A percentile compares a stretch with the other conserved stretches of the same genome.
These are phyloP conservation scores for Drosophila picticornis DNA, from an alignment of 2,888 invertebrate genomes.

Conservation along the genomic window DNA sequence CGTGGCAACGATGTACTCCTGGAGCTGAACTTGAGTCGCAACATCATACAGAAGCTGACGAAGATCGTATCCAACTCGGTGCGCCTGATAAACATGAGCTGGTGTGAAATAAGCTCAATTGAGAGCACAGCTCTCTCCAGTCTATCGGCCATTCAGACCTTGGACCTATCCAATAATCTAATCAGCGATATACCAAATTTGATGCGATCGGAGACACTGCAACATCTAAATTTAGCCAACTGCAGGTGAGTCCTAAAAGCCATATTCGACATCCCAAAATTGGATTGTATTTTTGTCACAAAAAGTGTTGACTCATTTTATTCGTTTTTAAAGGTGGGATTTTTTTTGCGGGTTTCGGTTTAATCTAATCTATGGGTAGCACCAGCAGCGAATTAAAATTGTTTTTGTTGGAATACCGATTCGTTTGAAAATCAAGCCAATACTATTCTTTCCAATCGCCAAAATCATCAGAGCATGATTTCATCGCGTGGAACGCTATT, in stretches of 20 bases:
- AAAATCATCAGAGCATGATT: neutral
- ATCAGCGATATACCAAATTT: conserved; percentile 88
- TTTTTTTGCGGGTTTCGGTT: neutral
- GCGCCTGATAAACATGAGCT: conserved; percentile 87
- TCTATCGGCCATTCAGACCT: conserved; percentile 87
- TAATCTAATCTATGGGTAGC: neutral
- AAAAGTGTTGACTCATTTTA: neutral
- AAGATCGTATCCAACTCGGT: conserved; percentile 87
- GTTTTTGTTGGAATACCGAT: neutral
- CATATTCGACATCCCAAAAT: neutral
- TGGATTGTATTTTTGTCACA: neutral
- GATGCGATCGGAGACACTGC: conserved; percentile 88
- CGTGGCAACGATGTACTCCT: conserved; percentile 87
- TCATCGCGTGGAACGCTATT: neutral
- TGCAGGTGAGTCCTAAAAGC: conserved; percentile 76
- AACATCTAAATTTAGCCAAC: conserved; percentile 86
- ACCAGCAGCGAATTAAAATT: neutral
- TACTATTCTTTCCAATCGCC: neutral
- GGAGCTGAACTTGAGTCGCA: conserved; percentile 88
- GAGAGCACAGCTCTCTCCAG: conserved; percentile 87
- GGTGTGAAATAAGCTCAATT: conserved; percentile 88
- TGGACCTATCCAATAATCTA: conserved; percentile 89
- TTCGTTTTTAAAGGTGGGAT: no score
- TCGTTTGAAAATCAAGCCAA: neutral
- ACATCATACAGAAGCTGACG: conserved; percentile 88